Evolutionary conservation across 2,113 vertebrate genomes (phyloP), one percentile per base, ranked within the genome.

Genomic region (Pseudopipra pipra): DNA sequence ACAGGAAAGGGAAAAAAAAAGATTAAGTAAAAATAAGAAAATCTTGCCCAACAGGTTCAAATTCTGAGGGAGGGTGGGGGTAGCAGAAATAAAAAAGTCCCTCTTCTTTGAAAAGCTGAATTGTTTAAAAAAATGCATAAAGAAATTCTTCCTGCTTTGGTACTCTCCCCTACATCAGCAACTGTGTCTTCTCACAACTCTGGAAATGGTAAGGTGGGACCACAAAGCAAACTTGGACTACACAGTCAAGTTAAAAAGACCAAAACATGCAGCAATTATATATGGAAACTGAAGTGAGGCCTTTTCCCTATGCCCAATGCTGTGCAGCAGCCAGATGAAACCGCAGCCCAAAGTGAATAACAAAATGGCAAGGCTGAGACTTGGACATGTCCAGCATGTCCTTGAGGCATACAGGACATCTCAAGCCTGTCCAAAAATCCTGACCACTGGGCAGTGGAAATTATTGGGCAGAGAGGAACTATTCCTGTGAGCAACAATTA

Each of bases 401-500:
- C 62, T 83, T 55, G 41, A 83, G 25, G 59, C 37, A 44, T 68
- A 35, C 41, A 85, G 73, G 31, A 17, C 37, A 85, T 62, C 33
- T 91, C 67, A 54, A 93, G 49, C 22, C 62, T 51, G 24, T 70
- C 76, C 66, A 37, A 37, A 94, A 88, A 76, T 70, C 41, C 68
- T 88, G n/a, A 33, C 56, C 85, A 25, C 28, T 31, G 10, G 8
- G 33, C 27, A 78, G 19, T 27, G 28, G 58, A 72, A 93, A 77
- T 72, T 39, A 63, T 22, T 20, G 31, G 49, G 31, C 49, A 70
- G 90, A 76, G 28, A 93, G 33, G 14, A 88, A 20, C 19, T 35
- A 62, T 58, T 39, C 59, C 66, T 84, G 52, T 27, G 28, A 79
- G 47, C 41, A 66, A 41, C 70, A 93, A 92, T 80, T 63, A 84